Conservation (phyloP, 2,113 vertebrate genomes). For the Rana temporaria region DNA sequence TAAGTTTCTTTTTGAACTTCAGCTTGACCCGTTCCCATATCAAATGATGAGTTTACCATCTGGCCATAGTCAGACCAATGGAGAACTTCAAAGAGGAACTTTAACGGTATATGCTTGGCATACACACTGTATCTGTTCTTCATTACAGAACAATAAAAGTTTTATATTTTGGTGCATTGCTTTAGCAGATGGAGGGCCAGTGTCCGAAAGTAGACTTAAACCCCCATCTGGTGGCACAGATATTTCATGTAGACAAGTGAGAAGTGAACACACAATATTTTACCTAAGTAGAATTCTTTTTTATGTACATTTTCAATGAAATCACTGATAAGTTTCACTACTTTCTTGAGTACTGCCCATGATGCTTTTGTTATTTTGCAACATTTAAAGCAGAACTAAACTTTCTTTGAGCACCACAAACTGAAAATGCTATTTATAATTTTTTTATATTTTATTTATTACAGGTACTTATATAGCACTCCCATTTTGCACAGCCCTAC, state of each 20-base stretch:
- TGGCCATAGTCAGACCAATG: constrained; percentile 74
- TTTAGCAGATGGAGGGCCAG: constrained; percentile 81
- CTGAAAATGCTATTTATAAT: too few relatives aligned
- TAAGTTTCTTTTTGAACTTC: constrained; percentile 81
- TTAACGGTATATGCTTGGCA: constrained; percentile 80
- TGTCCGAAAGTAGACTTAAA: constrained; percentile 76
- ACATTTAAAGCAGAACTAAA: too few relatives aligned
- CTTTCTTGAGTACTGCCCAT: too few relatives aligned
- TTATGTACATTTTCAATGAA: too few relatives aligned
- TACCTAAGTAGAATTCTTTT: too few relatives aligned
- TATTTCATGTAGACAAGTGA: constrained; percentile 48
- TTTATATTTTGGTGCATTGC: constrained; percentile 74
- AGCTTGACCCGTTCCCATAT: constrained; percentile 80
- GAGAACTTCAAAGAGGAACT: constrained; percentile 75
- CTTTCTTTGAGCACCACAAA: too few relatives aligned
- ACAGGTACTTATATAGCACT: too few relatives aligned
- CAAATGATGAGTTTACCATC: constrained; percentile 82
- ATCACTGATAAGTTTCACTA: too few relatives aligned
- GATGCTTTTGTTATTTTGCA: too few relatives aligned
- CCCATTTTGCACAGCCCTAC: too few relatives aligned
- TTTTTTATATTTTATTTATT: too few relatives aligned
- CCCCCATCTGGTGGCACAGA: constrained; percentile 71
- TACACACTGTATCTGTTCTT: constrained; percentile 81
- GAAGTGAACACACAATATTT: too few relatives aligned
- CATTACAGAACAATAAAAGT: constrained; percentile 80